These are phyloP conservation scores for Ascaphus truei DNA, from an alignment of 2,113 vertebrate species.

Conservation along the genomic window DNA sequence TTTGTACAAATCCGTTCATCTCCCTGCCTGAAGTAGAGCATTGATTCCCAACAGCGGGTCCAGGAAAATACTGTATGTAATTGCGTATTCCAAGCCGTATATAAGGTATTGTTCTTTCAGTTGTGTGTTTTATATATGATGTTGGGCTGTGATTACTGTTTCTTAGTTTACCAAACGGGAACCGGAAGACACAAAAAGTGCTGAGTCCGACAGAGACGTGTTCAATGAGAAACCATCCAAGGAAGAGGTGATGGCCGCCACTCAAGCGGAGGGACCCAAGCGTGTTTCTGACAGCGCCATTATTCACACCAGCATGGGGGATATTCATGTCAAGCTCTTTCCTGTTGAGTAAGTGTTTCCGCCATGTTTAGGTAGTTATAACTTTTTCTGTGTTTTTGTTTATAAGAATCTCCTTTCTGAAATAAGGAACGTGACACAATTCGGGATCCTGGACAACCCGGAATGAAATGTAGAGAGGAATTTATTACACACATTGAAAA, in stretches of 20 bases:
- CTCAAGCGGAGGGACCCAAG: constrained; percentile 95
- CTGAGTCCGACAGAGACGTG: constrained; percentile 94
- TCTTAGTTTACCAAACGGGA: constrained; percentile 90
- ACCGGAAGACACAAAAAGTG: constrained; percentile 94
- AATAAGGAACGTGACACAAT: neutral
- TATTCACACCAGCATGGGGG: constrained; percentile 97
- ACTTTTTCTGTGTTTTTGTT: too few species aligned
- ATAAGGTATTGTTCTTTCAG: constrained; percentile 33
- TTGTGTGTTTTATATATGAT: constrained; percentile 8
- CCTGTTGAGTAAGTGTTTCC: constrained; percentile 86
- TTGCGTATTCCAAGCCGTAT: too few species aligned
- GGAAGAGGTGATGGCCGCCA: constrained; percentile 99
- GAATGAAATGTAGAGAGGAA: too few species aligned
- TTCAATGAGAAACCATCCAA: constrained; percentile 98
- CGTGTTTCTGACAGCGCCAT: constrained; percentile 95
- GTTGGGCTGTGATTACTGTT: constrained; percentile 31
- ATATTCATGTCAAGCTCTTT: constrained; percentile 96
- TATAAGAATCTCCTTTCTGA: constrained; percentile 14
- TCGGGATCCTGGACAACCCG: too few species aligned
- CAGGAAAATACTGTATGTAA: too few species aligned
- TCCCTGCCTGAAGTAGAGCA: too few species aligned
- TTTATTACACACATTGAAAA: too few species aligned
- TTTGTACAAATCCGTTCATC: too few species aligned
- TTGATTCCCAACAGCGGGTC: too few species aligned
- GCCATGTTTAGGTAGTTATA: too few species aligned